phyloP scores from a whole-genome alignment of 2,113 vertebrate genomes.

The Elgaria multicarinata region DNA sequence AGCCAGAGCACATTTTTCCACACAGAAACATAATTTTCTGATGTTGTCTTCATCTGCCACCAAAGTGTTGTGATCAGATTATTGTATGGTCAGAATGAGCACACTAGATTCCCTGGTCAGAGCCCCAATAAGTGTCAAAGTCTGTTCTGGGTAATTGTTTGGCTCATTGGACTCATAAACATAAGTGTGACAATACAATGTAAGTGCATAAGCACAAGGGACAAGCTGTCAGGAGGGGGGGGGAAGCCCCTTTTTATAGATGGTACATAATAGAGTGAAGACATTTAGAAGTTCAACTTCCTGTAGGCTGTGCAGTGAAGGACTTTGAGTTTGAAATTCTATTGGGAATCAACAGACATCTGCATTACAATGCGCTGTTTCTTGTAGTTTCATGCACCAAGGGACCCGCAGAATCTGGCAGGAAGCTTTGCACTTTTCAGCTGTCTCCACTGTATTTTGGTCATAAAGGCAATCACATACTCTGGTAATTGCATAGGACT shows the following conservation, averaged over 20 bases:
- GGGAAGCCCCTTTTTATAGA: slow-evolving; percentile 34
- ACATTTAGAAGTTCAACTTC: slow-evolving; percentile 68
- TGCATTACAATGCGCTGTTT: slow-evolving; percentile 74
- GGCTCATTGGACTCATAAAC: slow-evolving; percentile 16
- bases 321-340: slow-evolving; percentile 68
- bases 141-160: neutral
- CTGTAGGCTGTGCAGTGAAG: slow-evolving; percentile 67
- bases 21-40: neutral
- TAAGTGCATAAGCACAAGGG: slow-evolving; percentile 31
- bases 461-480: slow-evolving; percentile 52
- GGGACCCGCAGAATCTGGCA: slow-evolving; percentile 62
- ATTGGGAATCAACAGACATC: slow-evolving; percentile 72
- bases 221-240: slow-evolving; percentile 39
- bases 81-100: neutral
- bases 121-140: neutral
- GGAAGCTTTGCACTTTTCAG: slow-evolving; percentile 66
- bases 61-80: neutral
- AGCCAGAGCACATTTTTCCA: neutral
- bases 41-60: neutral
- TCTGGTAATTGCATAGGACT: slow-evolving; percentile 52
- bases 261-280: slow-evolving; percentile 11
- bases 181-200: slow-evolving; percentile 31
- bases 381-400: slow-evolving; percentile 66
- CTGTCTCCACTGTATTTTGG: slow-evolving; percentile 56
- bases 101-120: neutral